Evolutionary conservation across 2,888 invertebrate species (phyloP), one percentile per base, ranked within the genome.

Genomic region (Liopterus haemorrhoidalis): DNA sequence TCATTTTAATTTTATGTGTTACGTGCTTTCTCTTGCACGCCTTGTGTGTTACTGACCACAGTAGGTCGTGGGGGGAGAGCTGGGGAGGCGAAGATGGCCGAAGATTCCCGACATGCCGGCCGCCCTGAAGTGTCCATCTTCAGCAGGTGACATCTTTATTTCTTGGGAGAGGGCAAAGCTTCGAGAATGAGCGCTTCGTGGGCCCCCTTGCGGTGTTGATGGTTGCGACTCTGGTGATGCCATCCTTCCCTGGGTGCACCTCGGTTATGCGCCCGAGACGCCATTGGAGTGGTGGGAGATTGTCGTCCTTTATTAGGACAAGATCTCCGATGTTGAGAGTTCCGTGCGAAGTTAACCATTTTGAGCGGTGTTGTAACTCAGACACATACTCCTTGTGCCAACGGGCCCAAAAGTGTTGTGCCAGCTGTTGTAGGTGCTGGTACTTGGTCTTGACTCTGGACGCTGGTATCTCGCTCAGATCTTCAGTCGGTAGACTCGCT

Each of bases 331-430:
- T 8, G 3, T 21, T 8, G 9, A 38, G 2, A n/a, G 11, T 5
- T 14, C 5, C 9, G n/a, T 9, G 6, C 9, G 12, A 4, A 5
- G 12, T 3, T 22, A 5, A 12, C 58, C 55, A 56, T 25, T 57
- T 56, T 1, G 49, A 41, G 2, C 53, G 28, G 3, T 50, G 49
- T 30, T 57, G 54, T 1, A 56, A 49, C 11, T 31, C 32, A 4
- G 49, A 27, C 1, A 59, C 22, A 11, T 57, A 59, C 14, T 60
- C 57, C 8, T 27, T 27, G 5, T 27, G 35, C 57, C 49, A 55
- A 9, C 41, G 37, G 36, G 33, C 52, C 57, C 35, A 57, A 5
- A 44, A 49, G 24, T 53, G 45, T 21, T 57, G 57, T 2, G 16
- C 14, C 2, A 47, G n/a, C 4, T 45, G 41, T 24, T 56, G 55